Percentiles rank a stretch among this genome's conserved stretches.
phyloP scores from a whole-genome alignment of 1,140 invertebrate genomes.

The Tetraneura akinire region DNA sequence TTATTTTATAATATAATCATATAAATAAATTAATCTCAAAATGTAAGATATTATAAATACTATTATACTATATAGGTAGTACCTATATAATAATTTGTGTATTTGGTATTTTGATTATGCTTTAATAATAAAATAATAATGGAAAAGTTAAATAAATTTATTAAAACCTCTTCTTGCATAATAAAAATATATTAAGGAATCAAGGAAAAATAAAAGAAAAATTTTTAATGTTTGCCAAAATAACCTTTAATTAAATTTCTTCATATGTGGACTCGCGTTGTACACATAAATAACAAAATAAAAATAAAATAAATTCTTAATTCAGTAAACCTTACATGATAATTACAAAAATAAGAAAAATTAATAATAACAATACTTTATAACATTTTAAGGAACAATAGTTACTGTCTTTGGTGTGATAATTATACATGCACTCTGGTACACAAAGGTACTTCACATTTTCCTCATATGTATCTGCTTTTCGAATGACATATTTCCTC shows the following conservation, averaged over 20 bases:
- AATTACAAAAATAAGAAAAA: not conserved
- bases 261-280: not conserved
- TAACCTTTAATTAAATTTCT: slow-evolving; percentile 10
- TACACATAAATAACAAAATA: no score
- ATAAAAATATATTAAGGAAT: not conserved
- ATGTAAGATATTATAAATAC: no score
- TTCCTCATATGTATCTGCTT: not conserved
- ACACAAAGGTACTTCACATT: slow-evolving; percentile 1
- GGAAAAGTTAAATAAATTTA: no score
- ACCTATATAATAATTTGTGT: no score
- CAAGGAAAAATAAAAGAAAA: not conserved
- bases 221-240: not conserved
- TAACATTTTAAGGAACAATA: not conserved
- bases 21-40: no score
- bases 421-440: not conserved
- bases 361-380: not conserved
- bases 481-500: not conserved
- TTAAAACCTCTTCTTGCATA: slow-evolving; percentile 18
- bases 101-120: no score
- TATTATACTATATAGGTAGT: no score
- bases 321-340: not conserved
- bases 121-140: no score
- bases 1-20: no score
- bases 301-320: not conserved
- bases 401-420: not conserved